A percentile compares a stretch with the other conserved stretches of the same genome.
Evolutionary conservation across 2,888 invertebrate species (phyloP).

Genomic region (Leptopilina syphax): DNA sequence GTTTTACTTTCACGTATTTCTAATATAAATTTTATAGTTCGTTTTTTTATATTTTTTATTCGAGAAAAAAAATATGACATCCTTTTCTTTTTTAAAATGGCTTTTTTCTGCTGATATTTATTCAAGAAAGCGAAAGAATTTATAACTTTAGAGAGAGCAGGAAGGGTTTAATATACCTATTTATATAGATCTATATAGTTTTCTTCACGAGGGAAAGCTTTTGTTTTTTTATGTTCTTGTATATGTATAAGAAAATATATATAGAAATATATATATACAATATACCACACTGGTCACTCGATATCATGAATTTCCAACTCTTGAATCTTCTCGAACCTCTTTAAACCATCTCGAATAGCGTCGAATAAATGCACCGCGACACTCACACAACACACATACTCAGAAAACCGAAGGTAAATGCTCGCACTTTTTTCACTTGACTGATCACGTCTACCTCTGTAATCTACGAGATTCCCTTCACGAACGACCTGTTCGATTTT

Average conservation of each 20-base stretch:
- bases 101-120: slow-evolving; percentile 9
- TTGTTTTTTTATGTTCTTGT: slow-evolving; percentile 32
- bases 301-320: slow-evolving; percentile 38
- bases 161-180: background rate
- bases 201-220: slow-evolving; percentile 17
- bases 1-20: too few species aligned
- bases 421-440: slow-evolving; percentile 38
- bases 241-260: too few species aligned
- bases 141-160: background rate
- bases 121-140: slow-evolving; percentile 11
- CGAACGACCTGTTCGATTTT: slow-evolving; percentile 37
- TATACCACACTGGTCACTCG: slow-evolving; percentile 10
- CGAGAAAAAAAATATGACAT: background rate
- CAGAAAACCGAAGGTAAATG: slow-evolving; percentile 18
- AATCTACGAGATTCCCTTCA: slow-evolving; percentile 24
- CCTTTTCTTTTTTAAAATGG: background rate
- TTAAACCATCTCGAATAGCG: slow-evolving; percentile 29
- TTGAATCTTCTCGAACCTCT: slow-evolving; percentile 29
- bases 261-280: too few species aligned
- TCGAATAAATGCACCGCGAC: slow-evolving; percentile 24
- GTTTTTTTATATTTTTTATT: background rate
- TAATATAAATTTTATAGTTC: too few species aligned
- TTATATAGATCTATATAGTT: slow-evolving; percentile 7
- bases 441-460: slow-evolving; percentile 27
- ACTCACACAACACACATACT: slow-evolving; percentile 12